phyloP scores from a whole-genome alignment of 1,140 invertebrate genomes.

The Acarapis woodi region DNA sequence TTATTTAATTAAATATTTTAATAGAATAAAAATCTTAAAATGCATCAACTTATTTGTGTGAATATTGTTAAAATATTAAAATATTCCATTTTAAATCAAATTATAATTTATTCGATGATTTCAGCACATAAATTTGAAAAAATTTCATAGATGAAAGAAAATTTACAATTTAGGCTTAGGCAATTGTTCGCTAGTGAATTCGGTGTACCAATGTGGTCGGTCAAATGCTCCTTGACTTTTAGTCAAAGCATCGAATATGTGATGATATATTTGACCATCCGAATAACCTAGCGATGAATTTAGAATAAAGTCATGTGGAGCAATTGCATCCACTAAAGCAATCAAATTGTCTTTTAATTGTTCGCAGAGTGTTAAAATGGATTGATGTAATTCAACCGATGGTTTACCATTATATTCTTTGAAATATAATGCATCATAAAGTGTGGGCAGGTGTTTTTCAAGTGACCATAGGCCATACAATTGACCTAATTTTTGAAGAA shows the following conservation, averaged over 20 bases:
- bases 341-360: conserved; percentile 38
- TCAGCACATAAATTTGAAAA: no score
- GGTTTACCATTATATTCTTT: conserved; percentile 15
- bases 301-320: conserved; percentile 56
- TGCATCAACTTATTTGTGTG: no score
- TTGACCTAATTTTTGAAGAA: conserved; percentile 10
- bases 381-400: conserved; percentile 12
- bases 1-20: no score
- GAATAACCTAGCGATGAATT: conserved; percentile 44
- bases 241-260: conserved; percentile 19
- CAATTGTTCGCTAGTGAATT: no score
- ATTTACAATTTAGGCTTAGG: no score
- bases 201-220: conserved; percentile 18
- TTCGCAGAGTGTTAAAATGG: conserved; percentile 29
- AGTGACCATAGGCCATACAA: conserved; percentile 15
- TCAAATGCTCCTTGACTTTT: conserved; percentile 16
- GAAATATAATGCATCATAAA: conserved; percentile 13
- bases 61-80: no score
- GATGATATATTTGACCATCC: conserved; percentile 47
- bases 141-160: no score
- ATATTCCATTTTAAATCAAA: no score
- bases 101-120: no score
- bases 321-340: conserved; percentile 46
- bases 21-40: no score
- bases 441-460: conserved; percentile 10